Evolutionary conservation across 2,113 vertebrate genomes (phyloP).

Genomic region (Ageneiosus marmoratus): DNA sequence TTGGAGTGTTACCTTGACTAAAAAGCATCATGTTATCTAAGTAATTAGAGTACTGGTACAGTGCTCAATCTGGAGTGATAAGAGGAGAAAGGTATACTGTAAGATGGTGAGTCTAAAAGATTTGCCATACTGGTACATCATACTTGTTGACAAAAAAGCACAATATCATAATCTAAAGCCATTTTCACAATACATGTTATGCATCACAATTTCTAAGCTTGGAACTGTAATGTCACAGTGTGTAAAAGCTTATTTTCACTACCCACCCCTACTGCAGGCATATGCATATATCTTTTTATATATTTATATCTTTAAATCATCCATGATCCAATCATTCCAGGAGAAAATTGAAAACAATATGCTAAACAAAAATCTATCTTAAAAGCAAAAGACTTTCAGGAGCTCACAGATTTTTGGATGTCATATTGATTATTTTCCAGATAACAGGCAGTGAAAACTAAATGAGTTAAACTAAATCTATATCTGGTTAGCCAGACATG

Average conservation of each 20-base stretch:
- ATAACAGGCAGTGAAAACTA: neutral
- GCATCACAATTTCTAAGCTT: neutral
- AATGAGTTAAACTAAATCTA: neutral
- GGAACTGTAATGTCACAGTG: neutral
- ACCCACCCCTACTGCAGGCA: no score
- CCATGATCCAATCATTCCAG: no score
- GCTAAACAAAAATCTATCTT: neutral
- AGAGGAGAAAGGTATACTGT: neutral
- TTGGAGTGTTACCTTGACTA: neutral
- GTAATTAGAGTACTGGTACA: neutral
- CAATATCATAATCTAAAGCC: neutral
- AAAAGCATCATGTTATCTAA: neutral
- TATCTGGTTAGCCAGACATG: neutral
- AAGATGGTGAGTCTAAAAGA: neutral
- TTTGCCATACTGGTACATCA: neutral
- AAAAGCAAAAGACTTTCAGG: neutral
- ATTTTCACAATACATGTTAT: neutral
- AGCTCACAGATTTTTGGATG: neutral
- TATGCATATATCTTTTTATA: no score
- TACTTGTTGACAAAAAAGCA: neutral
- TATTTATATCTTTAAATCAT: no score
- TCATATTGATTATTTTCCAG: neutral
- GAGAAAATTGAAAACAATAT: no score
- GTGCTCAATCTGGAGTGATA: neutral
- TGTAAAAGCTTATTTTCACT: neutral